Base-by-base conservation (phyloP, 2,888 invertebrate species). In the Agonopterix alstromeriana region DNA sequence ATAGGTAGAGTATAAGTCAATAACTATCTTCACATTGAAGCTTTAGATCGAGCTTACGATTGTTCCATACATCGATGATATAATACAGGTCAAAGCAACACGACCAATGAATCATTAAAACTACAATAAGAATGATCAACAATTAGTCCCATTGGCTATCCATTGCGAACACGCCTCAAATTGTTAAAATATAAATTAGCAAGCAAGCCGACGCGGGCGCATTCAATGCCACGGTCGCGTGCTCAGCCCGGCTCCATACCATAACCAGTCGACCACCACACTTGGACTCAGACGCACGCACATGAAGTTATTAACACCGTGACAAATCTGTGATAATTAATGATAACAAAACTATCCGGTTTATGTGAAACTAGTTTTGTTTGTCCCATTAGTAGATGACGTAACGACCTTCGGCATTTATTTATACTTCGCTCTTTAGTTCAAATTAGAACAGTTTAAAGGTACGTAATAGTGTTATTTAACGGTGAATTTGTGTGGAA, bases 151-250 rank as follows among this genome's bases (percentile, higher is more conserved):
- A 27, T 27, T 27, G 27, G 27, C 27, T 27, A 27, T 27, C 27
- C 42, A 42, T 10, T 41, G 45, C 40, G 36, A 12, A 45, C 42
- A 12, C 43, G 35, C 42, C 49, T 36, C 46, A 46, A 63, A 70
- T 27, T n/a, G 38, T 38, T 38, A 38, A 38, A 38, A 38, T 71
- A 71, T 68, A 69, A 66, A 67, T 61, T 59, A 58, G 54, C 46
- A 48, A 50, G 43, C 48, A 51, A 49, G 48, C 43, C 42, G 53
- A 64, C 65, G 59, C 63, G 44, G 35, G 53, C 62, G 68, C 73
- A 70, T 61, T 73, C 69, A 75, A 54, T 74, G 70, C 67, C 73
- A 71, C 69, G 65, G 67, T 52, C 67, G 68, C 58, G 52, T 60
- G 60, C 54, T 35, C 27, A 5, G 27, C 27, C 27, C 7, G 41